A percentile compares a stretch with the other conserved stretches of the same genome.
Evolutionary conservation across 1,140 invertebrate species (phyloP).

Genomic region (Penaeus chinensis): DNA sequence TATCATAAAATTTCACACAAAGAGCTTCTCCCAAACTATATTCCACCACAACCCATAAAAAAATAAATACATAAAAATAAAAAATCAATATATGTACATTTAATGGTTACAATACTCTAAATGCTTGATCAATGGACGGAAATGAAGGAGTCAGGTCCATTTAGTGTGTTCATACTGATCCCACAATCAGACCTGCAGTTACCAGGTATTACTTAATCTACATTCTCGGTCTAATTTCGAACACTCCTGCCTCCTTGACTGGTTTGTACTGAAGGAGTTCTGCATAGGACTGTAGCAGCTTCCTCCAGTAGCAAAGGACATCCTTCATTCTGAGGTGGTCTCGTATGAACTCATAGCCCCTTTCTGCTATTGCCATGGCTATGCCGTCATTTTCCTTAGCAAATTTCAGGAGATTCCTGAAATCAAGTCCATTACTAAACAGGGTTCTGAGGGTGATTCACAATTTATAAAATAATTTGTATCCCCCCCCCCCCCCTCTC

Average conservation of each 20-base stretch:
- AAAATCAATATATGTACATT: no score
- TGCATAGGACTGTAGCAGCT: conserved; percentile 81
- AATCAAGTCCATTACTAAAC: neutral
- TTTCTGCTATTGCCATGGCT: conserved; percentile 83
- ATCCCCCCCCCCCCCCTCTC: no score
- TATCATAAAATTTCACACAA: no score
- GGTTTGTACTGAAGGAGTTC: conserved; percentile 80
- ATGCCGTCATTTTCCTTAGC: conserved; percentile 81
- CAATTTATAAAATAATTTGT: neutral
- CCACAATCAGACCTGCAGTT: neutral
- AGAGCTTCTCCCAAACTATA: no score
- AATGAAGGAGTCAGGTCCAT: neutral
- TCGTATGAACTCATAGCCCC: conserved; percentile 85
- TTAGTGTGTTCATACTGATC: neutral
- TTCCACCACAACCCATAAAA: no score
- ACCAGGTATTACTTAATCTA: neutral
- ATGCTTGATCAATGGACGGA: no score
- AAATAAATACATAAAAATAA: no score
- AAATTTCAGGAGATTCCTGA: conserved; percentile 79
- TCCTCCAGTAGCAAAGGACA: conserved; percentile 88
- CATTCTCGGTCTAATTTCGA: conserved; percentile 28
- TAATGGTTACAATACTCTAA: no score
- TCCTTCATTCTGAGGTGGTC: conserved; percentile 86
- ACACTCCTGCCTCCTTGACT: conserved; percentile 17
- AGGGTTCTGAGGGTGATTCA: neutral